Percentiles rank a stretch among this genome's conserved stretches.
Conservation (phyloP, 2,113 vertebrate genomes). For the Esox niger region DNA sequence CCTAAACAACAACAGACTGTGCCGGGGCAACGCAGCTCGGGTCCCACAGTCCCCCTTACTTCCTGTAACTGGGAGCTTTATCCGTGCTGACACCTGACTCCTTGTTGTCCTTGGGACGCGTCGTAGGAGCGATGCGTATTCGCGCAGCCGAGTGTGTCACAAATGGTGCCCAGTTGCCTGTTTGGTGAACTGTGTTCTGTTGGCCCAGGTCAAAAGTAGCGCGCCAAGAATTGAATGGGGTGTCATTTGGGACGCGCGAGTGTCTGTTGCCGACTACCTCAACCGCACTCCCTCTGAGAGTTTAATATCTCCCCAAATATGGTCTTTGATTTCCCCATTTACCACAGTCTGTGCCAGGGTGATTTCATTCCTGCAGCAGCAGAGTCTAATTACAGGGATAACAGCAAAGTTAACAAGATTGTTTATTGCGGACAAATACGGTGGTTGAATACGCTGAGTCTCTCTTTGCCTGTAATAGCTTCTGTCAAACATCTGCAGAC, state of each 20-base stretch:
- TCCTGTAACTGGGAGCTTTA: constrained; percentile 35
- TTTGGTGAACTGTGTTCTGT: too few relatives aligned
- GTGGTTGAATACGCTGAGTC: constrained; percentile 46
- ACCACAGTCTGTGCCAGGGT: constrained; percentile 40
- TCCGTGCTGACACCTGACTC: constrained; percentile 61
- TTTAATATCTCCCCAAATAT: constrained; percentile 19
- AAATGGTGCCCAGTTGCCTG: too few relatives aligned
- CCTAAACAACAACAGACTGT: constrained; percentile 57
- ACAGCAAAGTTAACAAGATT: constrained; percentile 40
- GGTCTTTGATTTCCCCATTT: constrained; percentile 28
- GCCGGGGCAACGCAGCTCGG: constrained; percentile 29
- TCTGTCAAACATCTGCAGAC: too few relatives aligned
- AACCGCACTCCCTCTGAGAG: constrained; percentile 25
- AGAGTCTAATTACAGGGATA: constrained; percentile 53
- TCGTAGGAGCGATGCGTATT: constrained; percentile 44
- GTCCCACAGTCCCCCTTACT: neutral
- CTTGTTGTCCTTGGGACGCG: constrained; percentile 53
- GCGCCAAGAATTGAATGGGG: too few relatives aligned
- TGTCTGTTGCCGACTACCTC: constrained; percentile 31
- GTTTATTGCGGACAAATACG: constrained; percentile 23
- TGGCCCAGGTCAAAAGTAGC: too few relatives aligned
- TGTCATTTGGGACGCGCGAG: too few relatives aligned
- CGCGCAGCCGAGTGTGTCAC: constrained; percentile 35
- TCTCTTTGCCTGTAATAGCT: constrained; percentile 7
- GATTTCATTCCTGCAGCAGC: constrained; percentile 51